phyloP scores from a whole-genome alignment of 2,888 invertebrate genomes.

The Epinotia brunnichana region DNA sequence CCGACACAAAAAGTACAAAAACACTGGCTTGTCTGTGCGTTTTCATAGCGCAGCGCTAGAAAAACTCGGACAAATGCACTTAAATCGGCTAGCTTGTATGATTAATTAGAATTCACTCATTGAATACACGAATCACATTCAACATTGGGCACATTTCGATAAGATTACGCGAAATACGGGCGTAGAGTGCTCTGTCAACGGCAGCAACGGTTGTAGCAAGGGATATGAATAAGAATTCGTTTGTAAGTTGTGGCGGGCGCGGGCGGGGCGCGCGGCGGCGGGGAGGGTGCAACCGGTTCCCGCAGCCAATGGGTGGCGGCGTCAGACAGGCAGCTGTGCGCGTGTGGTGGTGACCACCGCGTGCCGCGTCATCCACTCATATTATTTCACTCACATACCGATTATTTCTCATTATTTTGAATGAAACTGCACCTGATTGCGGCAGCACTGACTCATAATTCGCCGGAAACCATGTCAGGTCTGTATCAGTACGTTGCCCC shows the following conservation, averaged over 20 bases:
- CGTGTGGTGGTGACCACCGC: slow-evolving; percentile 59
- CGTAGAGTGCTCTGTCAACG: slow-evolving; percentile 71
- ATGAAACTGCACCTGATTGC: slow-evolving; percentile 70
- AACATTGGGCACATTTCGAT: slow-evolving; percentile 75
- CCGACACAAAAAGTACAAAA: slow-evolving; percentile 79
- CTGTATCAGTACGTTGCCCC: slow-evolving; percentile 48
- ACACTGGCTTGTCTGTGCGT: slow-evolving; percentile 67
- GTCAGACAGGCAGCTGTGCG: slow-evolving; percentile 76
- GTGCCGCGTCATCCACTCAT: slow-evolving; percentile 66
- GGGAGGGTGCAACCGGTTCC: slow-evolving; percentile 73
- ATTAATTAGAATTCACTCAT: slow-evolving; percentile 56
- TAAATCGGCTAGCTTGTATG: slow-evolving; percentile 6
- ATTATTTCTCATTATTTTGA: slow-evolving; percentile 71
- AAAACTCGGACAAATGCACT: slow-evolving; percentile 46
- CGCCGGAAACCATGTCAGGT: slow-evolving; percentile 55
- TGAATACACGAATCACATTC: slow-evolving; percentile 62
- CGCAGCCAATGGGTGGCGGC: slow-evolving; percentile 74
- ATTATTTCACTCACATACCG: slow-evolving; percentile 69
- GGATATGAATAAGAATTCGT: slow-evolving; percentile 81
- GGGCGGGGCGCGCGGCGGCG: slow-evolving; percentile 58
- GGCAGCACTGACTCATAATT: slow-evolving; percentile 62
- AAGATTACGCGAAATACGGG: slow-evolving; percentile 81
- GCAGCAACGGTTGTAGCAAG: slow-evolving; percentile 79
- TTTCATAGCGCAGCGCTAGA: slow-evolving; percentile 71
- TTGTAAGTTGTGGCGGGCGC: slow-evolving; percentile 75